These are phyloP conservation scores for Drosophila pseudoobscura DNA, from an alignment of 1,140 invertebrate species.

Conservation along the genomic window DNA sequence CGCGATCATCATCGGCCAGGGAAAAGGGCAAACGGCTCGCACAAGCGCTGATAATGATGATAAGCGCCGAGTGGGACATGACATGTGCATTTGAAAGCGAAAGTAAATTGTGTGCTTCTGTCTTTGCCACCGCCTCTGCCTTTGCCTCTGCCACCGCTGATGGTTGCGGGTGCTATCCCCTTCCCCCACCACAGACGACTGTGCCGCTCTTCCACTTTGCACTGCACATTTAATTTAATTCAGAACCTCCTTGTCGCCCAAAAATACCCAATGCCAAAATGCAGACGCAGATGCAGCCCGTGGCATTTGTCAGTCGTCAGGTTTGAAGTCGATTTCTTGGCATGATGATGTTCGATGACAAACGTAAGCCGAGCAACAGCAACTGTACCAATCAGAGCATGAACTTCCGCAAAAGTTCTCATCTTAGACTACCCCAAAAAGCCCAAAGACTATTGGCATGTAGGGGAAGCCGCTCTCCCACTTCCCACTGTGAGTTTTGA, in stretches of 20 bases:
- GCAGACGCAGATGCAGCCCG: slow-evolving; percentile 1
- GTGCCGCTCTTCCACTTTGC: background rate
- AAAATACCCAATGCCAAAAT: slow-evolving; percentile 15
- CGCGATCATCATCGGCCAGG: slow-evolving; percentile 26
- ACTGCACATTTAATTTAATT: slow-evolving; percentile 16
- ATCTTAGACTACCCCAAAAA: too few species aligned
- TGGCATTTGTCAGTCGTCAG: slow-evolving; percentile 19
- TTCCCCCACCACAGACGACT: background rate
- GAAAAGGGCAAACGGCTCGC: slow-evolving; percentile 53
- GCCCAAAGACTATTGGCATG: too few species aligned
- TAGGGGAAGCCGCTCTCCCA: too few species aligned
- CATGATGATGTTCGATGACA: background rate
- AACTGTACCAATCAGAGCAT: background rate
- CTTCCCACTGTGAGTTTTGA: background rate
- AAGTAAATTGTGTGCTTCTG: slow-evolving; percentile 6
- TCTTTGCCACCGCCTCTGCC: too few species aligned
- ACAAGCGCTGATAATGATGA: slow-evolving; percentile 60
- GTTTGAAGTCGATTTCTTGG: background rate
- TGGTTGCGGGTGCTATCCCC: background rate
- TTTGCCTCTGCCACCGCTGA: too few species aligned
- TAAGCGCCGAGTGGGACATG: slow-evolving; percentile 67
- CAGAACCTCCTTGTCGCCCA: slow-evolving; percentile 15
- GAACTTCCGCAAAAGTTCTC: too few species aligned
- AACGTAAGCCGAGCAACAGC: background rate
- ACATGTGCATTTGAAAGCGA: slow-evolving; percentile 76